These are phyloP conservation scores for Neomicropteryx cornuta DNA, from an alignment of 1,140 invertebrate genomes.

Conservation along the genomic window DNA sequence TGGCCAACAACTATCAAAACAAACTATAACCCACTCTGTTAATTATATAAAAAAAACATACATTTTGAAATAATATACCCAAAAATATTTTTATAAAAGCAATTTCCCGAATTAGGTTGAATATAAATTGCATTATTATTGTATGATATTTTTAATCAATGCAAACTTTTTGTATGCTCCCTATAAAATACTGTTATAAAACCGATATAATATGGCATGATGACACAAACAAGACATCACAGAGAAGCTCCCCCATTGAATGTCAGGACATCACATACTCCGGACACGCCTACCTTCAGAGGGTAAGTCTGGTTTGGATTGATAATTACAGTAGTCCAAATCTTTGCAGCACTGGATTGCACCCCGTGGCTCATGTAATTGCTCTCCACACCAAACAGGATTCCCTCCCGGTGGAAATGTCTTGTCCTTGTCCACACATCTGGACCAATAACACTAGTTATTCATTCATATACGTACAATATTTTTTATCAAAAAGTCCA, in stretches of 20 bases:
- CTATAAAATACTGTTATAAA: background rate
- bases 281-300: slow-evolving; percentile 10
- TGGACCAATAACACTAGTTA: slow-evolving; percentile 24
- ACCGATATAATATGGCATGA: background rate
- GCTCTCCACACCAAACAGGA: slow-evolving; percentile 48
- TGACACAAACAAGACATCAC: too few relatives aligned
- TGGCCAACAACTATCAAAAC: too few relatives aligned
- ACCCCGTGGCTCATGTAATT: slow-evolving; percentile 36
- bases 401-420: slow-evolving; percentile 45
- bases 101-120: background rate
- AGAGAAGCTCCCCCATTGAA: too few relatives aligned
- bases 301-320: slow-evolving; percentile 19
- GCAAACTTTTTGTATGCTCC: background rate
- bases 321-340: slow-evolving; percentile 49
- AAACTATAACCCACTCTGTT: too few relatives aligned
- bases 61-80: slow-evolving; percentile 5
- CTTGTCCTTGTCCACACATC: slow-evolving; percentile 42
- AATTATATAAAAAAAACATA: too few relatives aligned
- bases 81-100: slow-evolving; percentile 5
- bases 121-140: background rate
- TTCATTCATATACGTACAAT: too few relatives aligned
- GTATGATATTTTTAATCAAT: background rate
- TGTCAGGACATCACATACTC: too few relatives aligned
- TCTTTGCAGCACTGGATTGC: slow-evolving; percentile 47
- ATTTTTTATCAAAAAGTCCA: too few relatives aligned